These are phyloP conservation scores for Pteropus rufus DNA, from an alignment of 2,797 vertebrate species.

Conservation along the genomic window DNA sequence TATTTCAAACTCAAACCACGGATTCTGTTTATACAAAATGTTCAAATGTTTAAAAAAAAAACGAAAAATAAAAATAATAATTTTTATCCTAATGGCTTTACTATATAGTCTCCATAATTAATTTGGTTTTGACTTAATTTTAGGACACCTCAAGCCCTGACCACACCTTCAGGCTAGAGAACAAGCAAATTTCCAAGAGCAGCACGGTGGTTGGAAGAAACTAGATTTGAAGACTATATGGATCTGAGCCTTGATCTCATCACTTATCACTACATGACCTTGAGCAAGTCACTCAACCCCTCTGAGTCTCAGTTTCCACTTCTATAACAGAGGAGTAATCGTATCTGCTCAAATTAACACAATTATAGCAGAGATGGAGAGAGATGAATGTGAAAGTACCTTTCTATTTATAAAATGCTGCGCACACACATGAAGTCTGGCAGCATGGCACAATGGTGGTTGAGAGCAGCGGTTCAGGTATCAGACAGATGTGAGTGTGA, in stretches of 20 bases:
- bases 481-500: not conserved
- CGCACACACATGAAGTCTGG: not conserved
- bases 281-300: not conserved
- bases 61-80: not conserved
- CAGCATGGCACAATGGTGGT: not conserved
- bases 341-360: not conserved
- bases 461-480: not conserved
- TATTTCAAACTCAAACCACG: not conserved
- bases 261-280: not conserved
- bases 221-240: not conserved
- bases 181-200: not conserved
- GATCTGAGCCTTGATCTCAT: not conserved
- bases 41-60: not conserved
- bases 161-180: not conserved
- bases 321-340: not conserved
- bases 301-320: not conserved
- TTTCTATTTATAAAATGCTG: not conserved
- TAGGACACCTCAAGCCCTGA: not conserved
- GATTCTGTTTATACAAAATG: not conserved
- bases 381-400: fast-evolving
- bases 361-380: not conserved
- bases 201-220: not conserved
- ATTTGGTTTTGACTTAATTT: not conserved
- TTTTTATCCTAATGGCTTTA: not conserved
- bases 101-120: not conserved